Percentiles rank a stretch among this genome's conserved stretches.
These are phyloP conservation scores for Megalops atlanticus DNA, from an alignment of 2,113 vertebrate species.

Conservation along the genomic window DNA sequence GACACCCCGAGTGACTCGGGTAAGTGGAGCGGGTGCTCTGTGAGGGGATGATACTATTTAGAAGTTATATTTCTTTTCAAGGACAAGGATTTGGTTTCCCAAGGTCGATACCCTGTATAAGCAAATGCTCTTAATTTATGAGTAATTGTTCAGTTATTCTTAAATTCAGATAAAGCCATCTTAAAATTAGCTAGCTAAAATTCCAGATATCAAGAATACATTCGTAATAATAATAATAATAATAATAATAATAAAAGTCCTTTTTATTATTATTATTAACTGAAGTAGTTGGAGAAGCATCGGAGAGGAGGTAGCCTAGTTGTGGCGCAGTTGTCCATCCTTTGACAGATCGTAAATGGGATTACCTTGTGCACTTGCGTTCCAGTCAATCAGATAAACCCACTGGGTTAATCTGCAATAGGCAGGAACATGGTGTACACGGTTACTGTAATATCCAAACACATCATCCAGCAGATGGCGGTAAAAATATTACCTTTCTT, in stretches of 20 bases:
- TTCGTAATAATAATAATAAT: neutral
- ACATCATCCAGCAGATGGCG: constrained; percentile 73
- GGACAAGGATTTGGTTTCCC: neutral
- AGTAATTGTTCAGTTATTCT: too few relatives aligned
- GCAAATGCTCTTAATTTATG: too few relatives aligned
- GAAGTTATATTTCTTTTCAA: neutral
- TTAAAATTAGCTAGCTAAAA: too few relatives aligned
- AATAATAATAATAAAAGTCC: too few relatives aligned
- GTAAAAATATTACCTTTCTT: constrained; percentile 56
- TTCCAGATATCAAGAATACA: neutral
- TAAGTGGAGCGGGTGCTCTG: constrained; percentile 60
- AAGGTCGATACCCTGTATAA: neutral
- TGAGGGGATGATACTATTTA: neutral
- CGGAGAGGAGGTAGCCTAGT: neutral
- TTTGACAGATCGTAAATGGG: neutral
- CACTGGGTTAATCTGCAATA: neutral
- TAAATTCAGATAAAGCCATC: too few relatives aligned
- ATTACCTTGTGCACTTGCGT: neutral
- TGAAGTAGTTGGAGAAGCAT: neutral
- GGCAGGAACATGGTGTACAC: neutral
- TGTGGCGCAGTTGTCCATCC: neutral
- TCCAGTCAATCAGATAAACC: constrained; percentile 8
- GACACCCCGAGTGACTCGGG: constrained; percentile 87
- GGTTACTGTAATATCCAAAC: constrained; percentile 67
- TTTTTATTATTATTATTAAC: neutral